Evolutionary conservation across 2,888 invertebrate species (phyloP).

Genomic region (Nysson spinosus): DNA sequence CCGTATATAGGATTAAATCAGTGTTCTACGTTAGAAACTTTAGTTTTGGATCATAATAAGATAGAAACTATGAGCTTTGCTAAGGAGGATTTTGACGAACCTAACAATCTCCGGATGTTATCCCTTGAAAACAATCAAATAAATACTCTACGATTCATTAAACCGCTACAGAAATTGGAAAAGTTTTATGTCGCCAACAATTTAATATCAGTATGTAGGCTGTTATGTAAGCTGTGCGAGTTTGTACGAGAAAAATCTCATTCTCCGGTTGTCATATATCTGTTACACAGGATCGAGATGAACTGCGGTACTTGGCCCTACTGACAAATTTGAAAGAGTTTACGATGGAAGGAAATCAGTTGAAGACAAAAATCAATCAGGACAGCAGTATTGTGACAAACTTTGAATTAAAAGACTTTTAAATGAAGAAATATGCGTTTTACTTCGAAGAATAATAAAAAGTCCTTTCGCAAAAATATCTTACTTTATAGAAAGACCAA

Average conservation of each 20-base stretch:
- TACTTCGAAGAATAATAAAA: too few species aligned
- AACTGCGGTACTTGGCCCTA: slow-evolving; percentile 18
- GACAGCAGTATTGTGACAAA: slow-evolving; percentile 10
- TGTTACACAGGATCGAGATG: slow-evolving; percentile 15
- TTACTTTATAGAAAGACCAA: too few species aligned
- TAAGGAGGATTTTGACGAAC: slow-evolving; percentile 32
- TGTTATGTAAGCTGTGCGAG: too few species aligned
- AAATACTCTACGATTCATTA: slow-evolving; percentile 44
- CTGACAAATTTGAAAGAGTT: slow-evolving; percentile 36
- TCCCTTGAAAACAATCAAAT: slow-evolving; percentile 59
- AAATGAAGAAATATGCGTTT: slow-evolving; percentile 9
- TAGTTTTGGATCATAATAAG: slow-evolving; percentile 55
- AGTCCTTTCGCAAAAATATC: too few species aligned
- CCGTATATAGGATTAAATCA: slow-evolving; percentile 42
- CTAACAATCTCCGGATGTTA: slow-evolving; percentile 41
- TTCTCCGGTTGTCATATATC: neutral
- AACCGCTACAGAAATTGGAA: slow-evolving; percentile 39
- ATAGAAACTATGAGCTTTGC: slow-evolving; percentile 43
- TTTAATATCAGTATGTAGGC: slow-evolving; percentile 51
- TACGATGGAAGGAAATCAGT: slow-evolving; percentile 32
- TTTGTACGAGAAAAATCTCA: neutral
- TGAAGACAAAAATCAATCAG: slow-evolving; percentile 6
- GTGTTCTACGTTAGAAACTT: slow-evolving; percentile 43
- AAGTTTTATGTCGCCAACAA: slow-evolving; percentile 57
- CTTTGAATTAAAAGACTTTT: slow-evolving; percentile 18